Conservation (phyloP, 2,797 vertebrate species). For the Lepus oiostolus region DNA sequence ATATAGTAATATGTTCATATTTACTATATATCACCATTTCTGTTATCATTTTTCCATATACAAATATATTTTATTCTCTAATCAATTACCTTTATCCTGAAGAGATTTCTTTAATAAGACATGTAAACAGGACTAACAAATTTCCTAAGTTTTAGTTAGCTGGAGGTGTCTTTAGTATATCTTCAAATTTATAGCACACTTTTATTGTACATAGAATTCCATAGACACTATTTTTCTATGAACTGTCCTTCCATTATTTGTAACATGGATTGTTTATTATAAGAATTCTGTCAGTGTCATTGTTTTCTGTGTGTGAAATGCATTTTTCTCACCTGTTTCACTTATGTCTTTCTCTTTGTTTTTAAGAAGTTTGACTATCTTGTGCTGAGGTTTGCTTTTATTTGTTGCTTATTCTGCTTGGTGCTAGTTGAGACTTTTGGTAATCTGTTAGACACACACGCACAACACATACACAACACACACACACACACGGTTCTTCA, state of each 20-base stretch:
- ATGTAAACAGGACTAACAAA: not conserved
- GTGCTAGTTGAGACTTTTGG: not conserved
- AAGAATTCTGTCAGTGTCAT: not conserved
- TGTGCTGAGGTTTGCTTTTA: not conserved
- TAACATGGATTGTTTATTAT: not conserved
- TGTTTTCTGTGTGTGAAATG: not conserved
- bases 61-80: not conserved
- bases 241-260: not conserved
- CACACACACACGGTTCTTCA: too few relatives aligned
- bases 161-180: not conserved
- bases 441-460: not conserved
- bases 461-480: too few relatives aligned
- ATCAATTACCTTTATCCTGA: not conserved
- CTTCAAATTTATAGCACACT: not conserved
- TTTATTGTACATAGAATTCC: not conserved
- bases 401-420: not conserved
- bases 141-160: not conserved
- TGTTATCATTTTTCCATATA: not conserved
- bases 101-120: not conserved
- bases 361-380: not conserved
- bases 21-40: not conserved
- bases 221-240: not conserved
- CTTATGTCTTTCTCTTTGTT: not conserved
- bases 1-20: not conserved
- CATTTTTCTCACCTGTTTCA: not conserved